Evolutionary conservation across 2,888 invertebrate genomes (phyloP).

Genomic region (Embidobia sp.): DNA sequence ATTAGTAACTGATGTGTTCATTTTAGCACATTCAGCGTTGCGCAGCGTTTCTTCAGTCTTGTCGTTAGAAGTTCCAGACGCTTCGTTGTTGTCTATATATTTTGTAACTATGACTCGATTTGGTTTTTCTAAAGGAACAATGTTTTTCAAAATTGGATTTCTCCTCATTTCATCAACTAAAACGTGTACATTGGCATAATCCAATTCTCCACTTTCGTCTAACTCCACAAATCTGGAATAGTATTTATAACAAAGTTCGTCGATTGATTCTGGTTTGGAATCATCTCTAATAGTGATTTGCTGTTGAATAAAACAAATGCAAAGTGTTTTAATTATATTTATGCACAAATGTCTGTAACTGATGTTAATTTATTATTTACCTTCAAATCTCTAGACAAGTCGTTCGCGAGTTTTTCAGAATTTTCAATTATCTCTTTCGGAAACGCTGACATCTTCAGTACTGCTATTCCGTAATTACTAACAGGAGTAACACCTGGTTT

Average conservation of each 20-base stretch:
- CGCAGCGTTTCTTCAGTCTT: no score
- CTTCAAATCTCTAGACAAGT: conserved; percentile 79
- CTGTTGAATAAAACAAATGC: conserved; percentile 8
- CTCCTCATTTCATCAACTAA: conserved; percentile 20
- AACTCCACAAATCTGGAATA: conserved; percentile 7
- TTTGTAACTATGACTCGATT: background rate
- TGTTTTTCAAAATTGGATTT: background rate
- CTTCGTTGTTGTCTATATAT: background rate
- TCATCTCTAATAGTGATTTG: background rate
- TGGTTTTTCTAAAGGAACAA: conserved; percentile 14
- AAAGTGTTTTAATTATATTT: no score
- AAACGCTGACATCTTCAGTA: conserved; percentile 85
- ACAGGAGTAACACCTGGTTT: conserved; percentile 84
- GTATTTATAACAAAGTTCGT: conserved; percentile 35
- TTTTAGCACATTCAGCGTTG: no score
- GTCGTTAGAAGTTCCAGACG: background rate
- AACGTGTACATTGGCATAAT: conserved; percentile 9
- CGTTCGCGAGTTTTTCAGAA: conserved; percentile 82
- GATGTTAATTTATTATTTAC: conserved; percentile 71
- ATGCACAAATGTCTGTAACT: no score
- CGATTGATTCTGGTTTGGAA: background rate
- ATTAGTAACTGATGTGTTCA: no score
- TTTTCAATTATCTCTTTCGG: conserved; percentile 83
- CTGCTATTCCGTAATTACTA: conserved; percentile 86
- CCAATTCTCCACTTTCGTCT: conserved; percentile 1